Base-by-base conservation (phyloP, 2,797 vertebrate species). In the Atherinosoma microstoma region DNA sequence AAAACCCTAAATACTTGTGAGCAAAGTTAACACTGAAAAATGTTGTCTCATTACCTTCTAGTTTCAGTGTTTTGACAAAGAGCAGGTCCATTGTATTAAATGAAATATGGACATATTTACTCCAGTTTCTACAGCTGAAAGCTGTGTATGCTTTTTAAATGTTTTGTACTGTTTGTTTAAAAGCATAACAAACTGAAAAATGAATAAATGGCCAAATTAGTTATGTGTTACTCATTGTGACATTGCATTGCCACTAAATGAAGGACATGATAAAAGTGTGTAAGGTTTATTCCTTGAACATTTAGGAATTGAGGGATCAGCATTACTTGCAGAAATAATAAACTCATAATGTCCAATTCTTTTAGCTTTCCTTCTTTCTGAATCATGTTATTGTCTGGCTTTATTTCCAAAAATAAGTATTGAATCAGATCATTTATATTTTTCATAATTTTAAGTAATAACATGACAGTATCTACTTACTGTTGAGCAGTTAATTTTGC, bases 401-500 rank as follows among this genome's bases (percentile, higher is more conserved):
- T 51, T 47, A n/a, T 22, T 51, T 49, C 7, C 6, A 20, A 45
- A 45, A 20, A 20, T 7, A 45, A 8, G 42, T 16, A 20, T 47
- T 51, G n/a, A 51, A 24, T 53, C 9, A 27, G n/a, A 53, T 27
- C 1, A 24, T 3, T 27, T n/a, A 49, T n/a, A 10, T 49, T 10
- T n/a, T n/a, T 64, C 7, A 30, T 5, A 4, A 32, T 32, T 32
- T 34, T 1, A 40, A 45, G 13, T 66, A 34, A 61, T 2, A 13
- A 3, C 5, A 35, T 22, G 27, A 13, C 49, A 3, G 3, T 29
- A 32, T 62, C 32, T 49, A 8, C 32, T 36, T 10, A 51, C 29
- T 13, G 11, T 36, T 42, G 15, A 60, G 47, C 34, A 54, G n/a
- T 54, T 18, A 75, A 58, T 72, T 70, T 45, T 77, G 24, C 15